These are phyloP conservation scores for Centroberyx gerrardi DNA, from an alignment of 2,797 vertebrate species.

Conservation along the genomic window DNA sequence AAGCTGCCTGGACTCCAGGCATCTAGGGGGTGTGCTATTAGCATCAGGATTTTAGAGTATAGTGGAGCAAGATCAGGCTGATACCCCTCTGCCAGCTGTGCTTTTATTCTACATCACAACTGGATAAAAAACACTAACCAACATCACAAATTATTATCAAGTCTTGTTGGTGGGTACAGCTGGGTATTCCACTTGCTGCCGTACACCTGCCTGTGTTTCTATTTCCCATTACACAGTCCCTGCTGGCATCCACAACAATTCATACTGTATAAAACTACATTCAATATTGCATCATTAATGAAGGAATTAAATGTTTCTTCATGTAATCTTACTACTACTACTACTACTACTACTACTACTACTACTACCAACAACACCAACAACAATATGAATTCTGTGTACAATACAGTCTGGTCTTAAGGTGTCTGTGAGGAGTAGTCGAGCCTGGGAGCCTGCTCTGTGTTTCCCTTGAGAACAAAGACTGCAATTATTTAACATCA, in stretches of 20 bases:
- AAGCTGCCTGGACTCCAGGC: conserved; percentile 75
- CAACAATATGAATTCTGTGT: background rate
- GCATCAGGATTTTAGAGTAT: conserved; percentile 62
- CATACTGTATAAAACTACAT: background rate
- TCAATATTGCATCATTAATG: background rate
- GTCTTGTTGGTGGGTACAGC: conserved; percentile 45
- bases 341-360: background rate
- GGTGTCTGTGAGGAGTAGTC: conserved; percentile 13
- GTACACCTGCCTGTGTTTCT: background rate
- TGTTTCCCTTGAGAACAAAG: conserved; percentile 62
- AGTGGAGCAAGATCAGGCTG: conserved; percentile 44
- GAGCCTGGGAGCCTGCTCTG: conserved; percentile 7
- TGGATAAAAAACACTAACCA: conserved; percentile 59
- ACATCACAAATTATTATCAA: conserved; percentile 60
- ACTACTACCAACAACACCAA: too few relatives aligned
- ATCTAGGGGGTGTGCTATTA: conserved; percentile 65
- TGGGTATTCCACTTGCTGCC: conserved; percentile 40
- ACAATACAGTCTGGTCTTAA: background rate
- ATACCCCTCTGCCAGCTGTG: conserved; percentile 46
- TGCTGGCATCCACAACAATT: conserved; percentile 1
- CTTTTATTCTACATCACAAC: conserved; percentile 51
- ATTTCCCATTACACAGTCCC: conserved; percentile 34
- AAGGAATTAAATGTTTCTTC: background rate
- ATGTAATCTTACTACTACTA: background rate
- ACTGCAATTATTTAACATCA: conserved; percentile 80